These are phyloP conservation scores for Aythya baeri DNA, from an alignment of 2,113 vertebrate genomes.

Conservation along the genomic window DNA sequence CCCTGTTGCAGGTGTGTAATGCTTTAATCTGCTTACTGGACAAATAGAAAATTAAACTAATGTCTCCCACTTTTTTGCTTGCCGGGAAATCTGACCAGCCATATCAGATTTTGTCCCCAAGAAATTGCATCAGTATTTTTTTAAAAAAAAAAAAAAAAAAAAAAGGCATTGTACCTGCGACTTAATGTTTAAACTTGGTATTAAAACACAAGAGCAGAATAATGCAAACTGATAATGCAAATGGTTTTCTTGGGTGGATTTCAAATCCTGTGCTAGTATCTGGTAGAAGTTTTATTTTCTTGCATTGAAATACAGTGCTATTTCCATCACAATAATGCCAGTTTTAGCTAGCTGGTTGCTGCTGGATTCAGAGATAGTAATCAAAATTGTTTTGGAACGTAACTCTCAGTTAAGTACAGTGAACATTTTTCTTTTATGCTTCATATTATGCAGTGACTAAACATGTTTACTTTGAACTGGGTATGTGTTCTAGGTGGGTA, in stretches of 20 bases:
- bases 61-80: not conserved
- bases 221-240: conserved; percentile 11
- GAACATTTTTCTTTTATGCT: not conserved
- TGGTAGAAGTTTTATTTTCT: conserved; percentile 6
- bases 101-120: conserved; percentile 3
- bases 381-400: conserved; percentile 23
- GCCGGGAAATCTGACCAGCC: not conserved
- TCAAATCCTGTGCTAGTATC: conserved; percentile 10
- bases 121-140: not conserved
- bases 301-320: not conserved
- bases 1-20: not conserved
- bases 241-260: conserved; percentile 42
- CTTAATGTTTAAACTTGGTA: conserved; percentile 31
- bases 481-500: conserved; percentile 7
- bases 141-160: not conserved
- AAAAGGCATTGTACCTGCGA: conserved; percentile 19
- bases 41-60: not conserved
- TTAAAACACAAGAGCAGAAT: conserved; percentile 1
- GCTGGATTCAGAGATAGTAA: not conserved
- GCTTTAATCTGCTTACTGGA: conserved; percentile 36
- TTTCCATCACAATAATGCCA: not conserved
- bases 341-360: not conserved
- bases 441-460: conserved; percentile 27
- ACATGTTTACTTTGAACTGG: not conserved
- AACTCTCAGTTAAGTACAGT: not conserved